Percentiles rank a stretch among this genome's conserved stretches.
These are phyloP conservation scores for Anthopleura sola DNA, from an alignment of 64 coral and sea anemone species.

Conservation along the genomic window DNA sequence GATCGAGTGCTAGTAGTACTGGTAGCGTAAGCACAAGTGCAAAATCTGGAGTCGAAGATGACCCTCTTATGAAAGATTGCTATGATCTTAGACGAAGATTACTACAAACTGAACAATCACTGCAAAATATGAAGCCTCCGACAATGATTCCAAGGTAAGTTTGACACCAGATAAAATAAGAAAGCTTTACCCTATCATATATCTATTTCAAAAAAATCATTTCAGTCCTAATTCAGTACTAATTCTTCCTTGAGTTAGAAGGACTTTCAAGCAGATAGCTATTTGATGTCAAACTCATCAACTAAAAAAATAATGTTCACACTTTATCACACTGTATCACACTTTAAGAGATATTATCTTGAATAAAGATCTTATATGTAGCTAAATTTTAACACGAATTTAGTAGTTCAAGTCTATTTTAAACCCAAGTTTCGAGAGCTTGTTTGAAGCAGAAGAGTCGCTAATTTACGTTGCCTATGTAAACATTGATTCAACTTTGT, in stretches of 20 bases:
- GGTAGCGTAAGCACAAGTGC: slow-evolving; percentile 68
- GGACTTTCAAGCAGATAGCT: background rate
- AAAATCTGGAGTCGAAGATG: slow-evolving; percentile 85
- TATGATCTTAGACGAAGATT: slow-evolving; percentile 91
- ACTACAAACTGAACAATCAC: slow-evolving; percentile 95
- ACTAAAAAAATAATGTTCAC: background rate
- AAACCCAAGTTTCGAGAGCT: background rate
- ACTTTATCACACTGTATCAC: background rate
- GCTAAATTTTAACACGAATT: background rate
- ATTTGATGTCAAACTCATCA: background rate
- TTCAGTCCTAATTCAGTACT: background rate
- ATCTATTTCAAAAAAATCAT: background rate
- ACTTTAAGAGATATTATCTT: background rate
- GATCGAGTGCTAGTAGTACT: slow-evolving; percentile 86
- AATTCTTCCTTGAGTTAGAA: background rate
- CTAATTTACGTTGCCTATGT: slow-evolving; percentile 7
- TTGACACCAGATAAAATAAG: background rate
- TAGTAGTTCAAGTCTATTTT: background rate
- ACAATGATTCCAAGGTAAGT: slow-evolving; percentile 66
- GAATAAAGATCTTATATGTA: background rate
- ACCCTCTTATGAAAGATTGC: slow-evolving; percentile 94
- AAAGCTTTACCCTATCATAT: background rate
- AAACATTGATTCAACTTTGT: background rate
- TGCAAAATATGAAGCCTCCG: slow-evolving; percentile 92
- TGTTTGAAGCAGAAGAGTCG: background rate